Conservation (phyloP, 2,797 vertebrate genomes). For the Chelidonichthys spinosus region DNA sequence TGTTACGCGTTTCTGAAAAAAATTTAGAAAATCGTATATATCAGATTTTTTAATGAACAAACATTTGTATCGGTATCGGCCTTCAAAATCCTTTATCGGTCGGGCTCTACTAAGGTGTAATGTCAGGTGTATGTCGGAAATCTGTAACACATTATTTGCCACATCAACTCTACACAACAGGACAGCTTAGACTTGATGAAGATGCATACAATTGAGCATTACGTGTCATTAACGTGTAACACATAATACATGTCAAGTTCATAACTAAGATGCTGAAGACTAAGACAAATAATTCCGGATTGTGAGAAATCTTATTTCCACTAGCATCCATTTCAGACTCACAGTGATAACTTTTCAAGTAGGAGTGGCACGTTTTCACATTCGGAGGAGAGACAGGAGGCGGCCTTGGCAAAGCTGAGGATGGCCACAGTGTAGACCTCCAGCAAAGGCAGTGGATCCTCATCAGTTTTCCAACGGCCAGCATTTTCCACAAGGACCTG, state of each 20-base stretch:
- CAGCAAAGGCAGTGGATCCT: conserved; percentile 94
- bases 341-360: conserved; percentile 98
- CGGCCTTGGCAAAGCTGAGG: conserved; percentile 93
- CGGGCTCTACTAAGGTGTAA: not conserved
- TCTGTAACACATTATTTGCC: not conserved
- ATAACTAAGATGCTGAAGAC: not conserved
- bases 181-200: not conserved
- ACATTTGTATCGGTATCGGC: too few relatives aligned
- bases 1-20: too few relatives aligned
- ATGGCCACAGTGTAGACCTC: conserved; percentile 97
- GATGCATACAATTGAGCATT: not conserved
- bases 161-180: not conserved
- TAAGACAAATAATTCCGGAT: not conserved
- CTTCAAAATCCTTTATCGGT: too few relatives aligned
- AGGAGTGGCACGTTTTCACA: conserved; percentile 98
- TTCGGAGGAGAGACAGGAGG: conserved; percentile 94
- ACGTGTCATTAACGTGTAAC: conserved; percentile 3
- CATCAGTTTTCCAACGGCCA: conserved; percentile 95
- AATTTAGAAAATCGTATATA: too few relatives aligned
- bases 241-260: not conserved
- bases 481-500: conserved; percentile 97
- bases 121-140: not conserved
- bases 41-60: too few relatives aligned
- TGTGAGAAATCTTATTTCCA: not conserved
- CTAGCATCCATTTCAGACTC: conserved; percentile 78